These are phyloP conservation scores for Sinodicranocentrus sp. DNA, from an alignment of 2,888 invertebrate species.

Conservation along the genomic window DNA sequence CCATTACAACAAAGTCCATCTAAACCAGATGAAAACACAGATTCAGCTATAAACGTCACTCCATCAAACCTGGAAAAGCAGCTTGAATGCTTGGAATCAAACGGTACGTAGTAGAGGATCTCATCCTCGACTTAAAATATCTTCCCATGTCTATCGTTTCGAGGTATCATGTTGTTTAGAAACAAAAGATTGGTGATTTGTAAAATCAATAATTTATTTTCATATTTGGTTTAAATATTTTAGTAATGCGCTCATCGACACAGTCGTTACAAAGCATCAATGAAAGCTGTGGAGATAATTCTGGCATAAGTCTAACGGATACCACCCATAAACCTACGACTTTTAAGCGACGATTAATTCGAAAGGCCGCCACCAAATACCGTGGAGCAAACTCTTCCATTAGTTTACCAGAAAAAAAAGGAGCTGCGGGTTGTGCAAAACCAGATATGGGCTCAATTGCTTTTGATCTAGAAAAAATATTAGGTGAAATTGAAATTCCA, in stretches of 20 bases:
- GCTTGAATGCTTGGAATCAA: too few species aligned
- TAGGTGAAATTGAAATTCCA: conserved; percentile 71
- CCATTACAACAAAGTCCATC: conserved; percentile 34
- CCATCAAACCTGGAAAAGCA: too few species aligned
- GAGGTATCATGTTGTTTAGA: too few species aligned
- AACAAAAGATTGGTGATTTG: too few species aligned
- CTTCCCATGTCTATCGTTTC: too few species aligned
- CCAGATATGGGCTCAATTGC: conserved; percentile 33
- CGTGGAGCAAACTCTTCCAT: conserved; percentile 14
- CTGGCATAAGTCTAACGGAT: not conserved
- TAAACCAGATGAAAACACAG: too few species aligned
- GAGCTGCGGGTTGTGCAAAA: not conserved
- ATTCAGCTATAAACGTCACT: too few species aligned
- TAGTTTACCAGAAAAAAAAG: not conserved
- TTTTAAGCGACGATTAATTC: conserved; percentile 29
- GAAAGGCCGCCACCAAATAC: conserved; percentile 42
- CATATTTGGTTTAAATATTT: not conserved
- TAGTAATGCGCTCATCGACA: not conserved
- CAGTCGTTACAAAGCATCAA: not conserved
- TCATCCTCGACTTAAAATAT: too few species aligned
- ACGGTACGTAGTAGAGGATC: too few species aligned
- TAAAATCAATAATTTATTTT: not conserved
- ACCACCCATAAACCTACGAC: not conserved
- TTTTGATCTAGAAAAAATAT: conserved; percentile 65
- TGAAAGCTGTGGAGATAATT: too few species aligned